These are phyloP conservation scores for Steinernema hermaphroditum DNA, from an alignment of 2,888 invertebrate species.

Conservation along the genomic window DNA sequence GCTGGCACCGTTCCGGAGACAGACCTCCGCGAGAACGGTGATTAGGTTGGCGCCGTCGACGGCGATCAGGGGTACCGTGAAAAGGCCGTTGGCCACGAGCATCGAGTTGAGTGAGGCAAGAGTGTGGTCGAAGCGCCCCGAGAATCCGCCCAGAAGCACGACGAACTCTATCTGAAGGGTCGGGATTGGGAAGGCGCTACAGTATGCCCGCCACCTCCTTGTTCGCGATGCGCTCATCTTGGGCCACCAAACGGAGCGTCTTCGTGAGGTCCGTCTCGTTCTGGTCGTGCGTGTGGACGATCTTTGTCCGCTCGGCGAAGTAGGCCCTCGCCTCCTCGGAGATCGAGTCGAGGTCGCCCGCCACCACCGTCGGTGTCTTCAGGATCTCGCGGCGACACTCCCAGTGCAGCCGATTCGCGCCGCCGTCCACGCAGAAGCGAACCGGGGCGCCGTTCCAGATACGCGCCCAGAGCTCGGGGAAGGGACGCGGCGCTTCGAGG, in stretches of 20 bases:
- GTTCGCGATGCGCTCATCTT: constrained; percentile 17
- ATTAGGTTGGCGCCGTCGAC: constrained; percentile 43
- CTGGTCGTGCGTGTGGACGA: constrained; percentile 51
- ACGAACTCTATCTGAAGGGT: constrained; percentile 38
- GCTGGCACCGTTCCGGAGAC: not conserved
- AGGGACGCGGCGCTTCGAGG: not conserved
- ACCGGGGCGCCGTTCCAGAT: constrained; percentile 7
- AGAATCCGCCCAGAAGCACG: constrained; percentile 52
- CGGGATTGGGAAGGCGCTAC: not conserved
- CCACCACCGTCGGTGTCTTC: constrained; percentile 44
- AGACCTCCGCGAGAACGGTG: constrained; percentile 41
- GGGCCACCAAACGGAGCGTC: constrained; percentile 41
- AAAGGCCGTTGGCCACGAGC: constrained; percentile 14
- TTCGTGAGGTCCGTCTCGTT: constrained; percentile 53
- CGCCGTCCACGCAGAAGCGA: constrained; percentile 21
- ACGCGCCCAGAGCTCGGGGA: constrained; percentile 1
- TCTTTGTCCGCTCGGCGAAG: constrained; percentile 37
- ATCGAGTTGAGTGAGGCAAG: constrained; percentile 54
- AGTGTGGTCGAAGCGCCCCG: constrained; percentile 62
- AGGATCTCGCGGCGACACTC: not conserved
- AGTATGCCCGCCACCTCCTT: not conserved
- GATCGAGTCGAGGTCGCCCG: constrained; percentile 61
- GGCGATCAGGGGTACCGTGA: constrained; percentile 35
- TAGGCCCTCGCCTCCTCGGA: constrained; percentile 35
- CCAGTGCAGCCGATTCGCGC: constrained; percentile 18